Percentiles rank a stretch among this genome's conserved stretches.
Conservation (phyloP, 2,797 vertebrate genomes). For the Lacerta bilineata region DNA sequence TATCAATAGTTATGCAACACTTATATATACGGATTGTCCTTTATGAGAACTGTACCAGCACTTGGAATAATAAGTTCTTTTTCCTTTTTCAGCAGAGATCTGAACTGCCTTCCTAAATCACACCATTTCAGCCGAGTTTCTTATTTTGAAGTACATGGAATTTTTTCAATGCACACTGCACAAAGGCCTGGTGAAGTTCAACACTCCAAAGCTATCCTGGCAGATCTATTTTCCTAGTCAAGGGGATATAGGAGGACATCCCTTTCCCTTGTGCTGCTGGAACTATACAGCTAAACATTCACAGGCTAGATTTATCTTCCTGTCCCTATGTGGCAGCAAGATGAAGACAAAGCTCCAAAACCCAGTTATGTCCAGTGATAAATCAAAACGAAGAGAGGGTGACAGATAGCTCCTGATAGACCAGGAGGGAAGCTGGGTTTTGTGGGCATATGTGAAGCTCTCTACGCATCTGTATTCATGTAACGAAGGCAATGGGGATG, state of each 20-base stretch:
- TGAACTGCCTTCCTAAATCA: background rate
- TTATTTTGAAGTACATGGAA: background rate
- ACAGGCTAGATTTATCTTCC: constrained; percentile 66
- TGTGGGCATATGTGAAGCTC: constrained; percentile 7
- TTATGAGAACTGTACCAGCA: background rate
- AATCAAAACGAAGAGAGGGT: constrained; percentile 70
- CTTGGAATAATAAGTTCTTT: background rate
- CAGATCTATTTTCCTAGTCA: background rate
- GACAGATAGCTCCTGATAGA: constrained; percentile 57
- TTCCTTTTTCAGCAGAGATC: background rate
- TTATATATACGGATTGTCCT: background rate
- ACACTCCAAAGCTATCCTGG: background rate
- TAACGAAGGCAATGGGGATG: constrained; percentile 7
- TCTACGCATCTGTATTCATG: background rate
- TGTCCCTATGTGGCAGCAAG: constrained; percentile 60
- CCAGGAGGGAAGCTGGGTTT: constrained; percentile 30
- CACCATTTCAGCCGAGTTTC: background rate
- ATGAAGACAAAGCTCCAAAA: constrained; percentile 69
- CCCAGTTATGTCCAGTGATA: constrained; percentile 67
- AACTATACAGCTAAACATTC: constrained; percentile 56
- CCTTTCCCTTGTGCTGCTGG: background rate
- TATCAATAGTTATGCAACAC: background rate
- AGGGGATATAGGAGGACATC: background rate
- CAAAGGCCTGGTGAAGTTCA: background rate
- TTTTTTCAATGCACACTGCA: background rate